Percentiles rank a stretch among this genome's conserved stretches.
These are phyloP conservation scores for Romanomermis culicivorax DNA, from an alignment of 2,888 invertebrate genomes.

Conservation along the genomic window DNA sequence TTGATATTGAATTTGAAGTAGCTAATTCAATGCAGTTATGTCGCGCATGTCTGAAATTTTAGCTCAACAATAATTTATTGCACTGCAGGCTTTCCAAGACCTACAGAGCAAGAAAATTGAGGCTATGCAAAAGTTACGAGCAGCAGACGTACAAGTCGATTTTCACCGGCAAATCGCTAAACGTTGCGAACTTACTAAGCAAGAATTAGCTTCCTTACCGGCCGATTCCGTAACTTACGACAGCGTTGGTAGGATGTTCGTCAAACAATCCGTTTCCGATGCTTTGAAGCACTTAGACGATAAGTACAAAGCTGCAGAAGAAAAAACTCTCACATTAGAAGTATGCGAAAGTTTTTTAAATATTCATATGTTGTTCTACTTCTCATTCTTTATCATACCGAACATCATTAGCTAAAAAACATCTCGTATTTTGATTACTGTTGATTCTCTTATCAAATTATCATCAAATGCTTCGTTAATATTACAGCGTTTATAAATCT, in stretches of 20 bases:
- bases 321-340: conserved; percentile 46
- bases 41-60: no score
- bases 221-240: conserved; percentile 50
- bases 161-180: conserved; percentile 44
- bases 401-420: neutral
- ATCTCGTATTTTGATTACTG: no score
- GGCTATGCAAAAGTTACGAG: conserved; percentile 53
- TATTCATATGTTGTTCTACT: no score
- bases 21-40: no score
- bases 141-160: conserved; percentile 55
- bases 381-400: no score
- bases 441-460: no score
- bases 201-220: conserved; percentile 41
- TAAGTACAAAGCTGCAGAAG: conserved; percentile 36
- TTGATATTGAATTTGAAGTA: no score
- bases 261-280: conserved; percentile 44
- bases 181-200: conserved; percentile 49
- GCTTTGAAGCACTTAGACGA: conserved; percentile 44
- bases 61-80: no score
- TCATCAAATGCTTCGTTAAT: no score
- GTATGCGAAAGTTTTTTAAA: conserved; percentile 25
- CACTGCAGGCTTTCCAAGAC: conserved; percentile 47
- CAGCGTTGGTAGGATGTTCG: conserved; percentile 59
- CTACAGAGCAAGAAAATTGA: conserved; percentile 58
- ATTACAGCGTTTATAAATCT: no score